phyloP scores from a whole-genome alignment of 2,113 vertebrate genomes.

The Pithys albifrons region DNA sequence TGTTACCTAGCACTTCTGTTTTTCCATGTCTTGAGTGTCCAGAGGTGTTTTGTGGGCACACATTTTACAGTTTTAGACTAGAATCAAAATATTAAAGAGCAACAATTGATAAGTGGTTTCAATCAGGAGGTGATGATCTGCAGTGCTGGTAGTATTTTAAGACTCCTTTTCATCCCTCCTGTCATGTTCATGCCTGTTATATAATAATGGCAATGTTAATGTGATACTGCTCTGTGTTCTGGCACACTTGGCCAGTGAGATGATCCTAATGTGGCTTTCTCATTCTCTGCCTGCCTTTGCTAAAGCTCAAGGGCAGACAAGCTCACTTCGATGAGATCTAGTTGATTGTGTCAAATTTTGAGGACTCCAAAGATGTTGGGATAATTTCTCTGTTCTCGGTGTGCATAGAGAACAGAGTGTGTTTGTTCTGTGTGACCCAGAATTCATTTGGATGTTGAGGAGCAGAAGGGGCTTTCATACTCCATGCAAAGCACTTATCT shows the following conservation, averaged over 20 bases:
- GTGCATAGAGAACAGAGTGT: not conserved
- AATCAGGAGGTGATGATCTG: not conserved
- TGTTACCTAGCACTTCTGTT: conserved; percentile 2
- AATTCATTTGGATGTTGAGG: not conserved
- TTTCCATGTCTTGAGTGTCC: not conserved
- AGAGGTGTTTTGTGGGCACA: not conserved
- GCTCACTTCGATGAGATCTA: not conserved
- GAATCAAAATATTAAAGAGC: not conserved
- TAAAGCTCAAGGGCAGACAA: not conserved
- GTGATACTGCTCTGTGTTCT: not conserved
- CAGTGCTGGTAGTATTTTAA: not conserved
- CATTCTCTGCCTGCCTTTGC: not conserved
- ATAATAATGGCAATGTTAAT: not conserved
- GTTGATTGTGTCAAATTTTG: not conserved
- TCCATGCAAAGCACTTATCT: not conserved
- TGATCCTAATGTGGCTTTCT: not conserved
- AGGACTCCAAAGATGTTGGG: not conserved
- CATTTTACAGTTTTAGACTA: not conserved
- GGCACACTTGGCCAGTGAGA: not conserved
- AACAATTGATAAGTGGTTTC: not conserved
- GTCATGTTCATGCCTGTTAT: not conserved
- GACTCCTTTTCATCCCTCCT: not conserved
- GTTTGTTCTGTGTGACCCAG: not conserved
- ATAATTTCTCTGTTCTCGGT: not conserved
- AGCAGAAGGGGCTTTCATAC: not conserved